Evolutionary conservation across 2,888 invertebrate genomes (phyloP).

Genomic region (Pseudococcus jackbeardsleyi): DNA sequence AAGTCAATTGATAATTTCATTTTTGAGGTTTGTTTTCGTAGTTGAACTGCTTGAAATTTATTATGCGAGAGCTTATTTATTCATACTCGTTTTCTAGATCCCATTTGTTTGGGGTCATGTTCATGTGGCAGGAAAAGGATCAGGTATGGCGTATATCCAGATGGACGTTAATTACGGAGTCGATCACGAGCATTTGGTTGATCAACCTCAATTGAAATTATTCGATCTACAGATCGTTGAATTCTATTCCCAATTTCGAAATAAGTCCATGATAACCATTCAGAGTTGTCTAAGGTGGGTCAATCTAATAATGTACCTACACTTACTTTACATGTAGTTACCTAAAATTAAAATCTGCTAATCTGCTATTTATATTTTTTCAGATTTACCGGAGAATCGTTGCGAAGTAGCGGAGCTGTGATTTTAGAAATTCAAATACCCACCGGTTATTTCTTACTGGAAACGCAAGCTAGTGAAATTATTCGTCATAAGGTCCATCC

Average conservation of each 20-base stretch:
- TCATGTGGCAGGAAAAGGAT: conserved; percentile 72
- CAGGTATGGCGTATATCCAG: conserved; percentile 73
- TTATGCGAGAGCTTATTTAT: background rate
- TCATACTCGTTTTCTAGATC: conserved; percentile 69
- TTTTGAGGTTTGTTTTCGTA: conserved; percentile 22
- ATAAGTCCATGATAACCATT: conserved; percentile 70
- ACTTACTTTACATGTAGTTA: background rate
- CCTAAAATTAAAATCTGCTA: background rate
- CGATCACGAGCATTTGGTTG: conserved; percentile 70
- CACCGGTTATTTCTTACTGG: conserved; percentile 71
- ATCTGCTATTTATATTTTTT: conserved; percentile 45
- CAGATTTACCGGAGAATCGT: conserved; percentile 70
- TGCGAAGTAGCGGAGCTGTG: conserved; percentile 70
- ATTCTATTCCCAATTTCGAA: conserved; percentile 69
- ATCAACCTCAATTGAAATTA: conserved; percentile 69
- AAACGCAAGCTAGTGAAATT: conserved; percentile 71
- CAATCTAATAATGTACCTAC: background rate
- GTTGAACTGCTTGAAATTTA: background rate
- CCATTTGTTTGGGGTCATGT: conserved; percentile 72
- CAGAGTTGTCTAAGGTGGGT: conserved; percentile 70
- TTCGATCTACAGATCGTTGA: conserved; percentile 72
- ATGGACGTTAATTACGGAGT: conserved; percentile 71
- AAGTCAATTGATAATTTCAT: conserved; percentile 68
- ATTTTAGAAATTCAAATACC: conserved; percentile 71
- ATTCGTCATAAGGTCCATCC: conserved; percentile 68